These are phyloP conservation scores for Campoletis raptor DNA, from an alignment of 2,888 invertebrate genomes.

Conservation along the genomic window DNA sequence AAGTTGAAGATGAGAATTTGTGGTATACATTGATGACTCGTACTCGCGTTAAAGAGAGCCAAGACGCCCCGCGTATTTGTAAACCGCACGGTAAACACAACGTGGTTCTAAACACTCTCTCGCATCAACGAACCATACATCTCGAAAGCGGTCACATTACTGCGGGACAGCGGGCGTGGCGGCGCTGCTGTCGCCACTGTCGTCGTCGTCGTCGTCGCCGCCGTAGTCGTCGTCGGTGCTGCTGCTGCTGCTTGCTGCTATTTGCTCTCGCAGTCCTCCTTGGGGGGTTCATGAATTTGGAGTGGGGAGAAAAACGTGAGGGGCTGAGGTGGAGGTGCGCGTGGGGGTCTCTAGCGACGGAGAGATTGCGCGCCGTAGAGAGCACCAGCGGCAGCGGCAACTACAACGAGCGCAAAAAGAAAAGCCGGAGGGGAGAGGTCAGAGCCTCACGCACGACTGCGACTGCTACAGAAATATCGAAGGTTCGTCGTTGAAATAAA, in stretches of 20 bases:
- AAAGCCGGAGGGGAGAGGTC: conserved; percentile 56
- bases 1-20: not conserved
- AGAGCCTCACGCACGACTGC: conserved; percentile 73
- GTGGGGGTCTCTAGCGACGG: conserved; percentile 64
- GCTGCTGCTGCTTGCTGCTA: conserved; percentile 71
- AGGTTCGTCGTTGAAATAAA: conserved; percentile 64
- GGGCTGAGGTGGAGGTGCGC: conserved; percentile 71
- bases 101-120: conserved; percentile 49
- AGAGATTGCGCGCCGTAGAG: conserved; percentile 56
- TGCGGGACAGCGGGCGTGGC: conserved; percentile 80
- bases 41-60: not conserved
- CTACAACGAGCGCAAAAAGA: conserved; percentile 57
- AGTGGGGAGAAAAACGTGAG: conserved; percentile 67
- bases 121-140: conserved; percentile 75
- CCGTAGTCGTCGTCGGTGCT: conserved; percentile 71
- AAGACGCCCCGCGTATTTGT: conserved; percentile 26
- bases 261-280: conserved; percentile 61
- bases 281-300: conserved; percentile 56
- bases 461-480: conserved; percentile 69
- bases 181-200: conserved; percentile 77
- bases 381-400: conserved; percentile 23
- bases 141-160: conserved; percentile 82
- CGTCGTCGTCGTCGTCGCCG: conserved; percentile 76
- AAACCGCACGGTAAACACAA: conserved; percentile 36
- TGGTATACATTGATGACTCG: conserved; percentile 7